A percentile compares a stretch with the other conserved stretches of the same genome.
Evolutionary conservation across 2,888 invertebrate species (phyloP).

Genomic region (Maniola hyperantus): DNA sequence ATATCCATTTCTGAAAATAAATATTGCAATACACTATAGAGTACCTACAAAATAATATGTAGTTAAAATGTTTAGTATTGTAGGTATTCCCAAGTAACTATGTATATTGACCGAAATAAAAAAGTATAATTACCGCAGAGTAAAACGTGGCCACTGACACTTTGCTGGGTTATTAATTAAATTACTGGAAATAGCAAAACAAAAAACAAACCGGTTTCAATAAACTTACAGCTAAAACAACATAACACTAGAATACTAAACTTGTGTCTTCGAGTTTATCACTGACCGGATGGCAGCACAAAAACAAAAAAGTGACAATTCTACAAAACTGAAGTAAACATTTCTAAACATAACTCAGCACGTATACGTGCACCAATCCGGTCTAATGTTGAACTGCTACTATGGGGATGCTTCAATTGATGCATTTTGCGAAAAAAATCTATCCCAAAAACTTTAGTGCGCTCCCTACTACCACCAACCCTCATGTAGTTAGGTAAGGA

Average conservation of each 20-base stretch:
- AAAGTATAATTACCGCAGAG: constrained; percentile 6
- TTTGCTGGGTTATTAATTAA: constrained; percentile 7
- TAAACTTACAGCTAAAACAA: constrained; percentile 32
- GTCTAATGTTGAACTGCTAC: constrained; percentile 56
- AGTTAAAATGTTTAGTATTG: too few species aligned
- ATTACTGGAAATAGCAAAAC: constrained; percentile 12
- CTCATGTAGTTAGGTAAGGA: constrained; percentile 68
- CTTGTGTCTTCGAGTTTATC: constrained; percentile 20
- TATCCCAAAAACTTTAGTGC: constrained; percentile 77
- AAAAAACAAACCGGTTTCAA: constrained; percentile 15
- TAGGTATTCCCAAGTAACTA: too few species aligned
- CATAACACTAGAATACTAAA: constrained; percentile 21
- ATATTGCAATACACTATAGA: not conserved
- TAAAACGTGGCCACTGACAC: constrained; percentile 4
- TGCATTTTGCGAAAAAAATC: constrained; percentile 79
- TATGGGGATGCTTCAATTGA: constrained; percentile 57
- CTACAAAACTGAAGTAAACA: constrained; percentile 26
- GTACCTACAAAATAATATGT: not conserved
- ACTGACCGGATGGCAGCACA: constrained; percentile 36
- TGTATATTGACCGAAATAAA: not conserved
- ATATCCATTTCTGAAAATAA: not conserved
- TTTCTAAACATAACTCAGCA: constrained; percentile 9
- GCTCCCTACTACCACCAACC: constrained; percentile 75
- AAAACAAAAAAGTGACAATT: constrained; percentile 32
- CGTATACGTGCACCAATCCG: constrained; percentile 24